phyloP scores from a whole-genome alignment of 2,797 vertebrate species.

The Erpetoichthys calabaricus region DNA sequence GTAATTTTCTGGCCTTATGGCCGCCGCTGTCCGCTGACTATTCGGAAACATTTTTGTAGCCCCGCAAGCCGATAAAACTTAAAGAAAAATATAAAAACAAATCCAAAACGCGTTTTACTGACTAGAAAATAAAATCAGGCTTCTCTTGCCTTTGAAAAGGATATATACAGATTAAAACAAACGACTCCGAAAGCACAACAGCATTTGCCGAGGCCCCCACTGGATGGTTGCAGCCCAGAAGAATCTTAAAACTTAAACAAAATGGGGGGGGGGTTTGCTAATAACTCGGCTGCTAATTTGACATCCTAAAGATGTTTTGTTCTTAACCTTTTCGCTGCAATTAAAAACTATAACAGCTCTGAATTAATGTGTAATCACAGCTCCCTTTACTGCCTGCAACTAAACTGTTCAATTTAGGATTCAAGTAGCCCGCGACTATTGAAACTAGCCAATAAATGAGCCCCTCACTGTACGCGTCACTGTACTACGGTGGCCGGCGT shows the following conservation, averaged over 20 bases:
- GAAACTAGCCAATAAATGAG: conserved; percentile 74
- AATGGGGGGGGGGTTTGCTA: no score
- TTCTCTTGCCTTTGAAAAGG: no score
- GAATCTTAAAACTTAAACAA: no score
- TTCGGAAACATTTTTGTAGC: neutral
- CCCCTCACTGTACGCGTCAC: conserved; percentile 19
- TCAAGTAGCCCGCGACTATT: conserved; percentile 99
- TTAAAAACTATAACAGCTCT: neutral
- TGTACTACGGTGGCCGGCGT: conserved; percentile 20
- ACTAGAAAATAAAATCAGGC: neutral
- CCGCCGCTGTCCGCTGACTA: neutral
- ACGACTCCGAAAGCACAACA: neutral
- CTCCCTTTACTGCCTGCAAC: conserved; percentile 4
- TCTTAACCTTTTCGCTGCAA: no score
- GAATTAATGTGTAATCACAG: neutral
- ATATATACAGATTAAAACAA: neutral
- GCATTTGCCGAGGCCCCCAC: no score
- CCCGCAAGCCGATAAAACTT: conserved; percentile 1
- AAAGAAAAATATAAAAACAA: neutral
- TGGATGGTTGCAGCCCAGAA: no score
- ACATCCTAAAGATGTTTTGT: no score
- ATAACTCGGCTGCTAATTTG: no score
- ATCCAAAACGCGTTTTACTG: conserved; percentile 4
- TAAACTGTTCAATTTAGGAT: conserved; percentile 37
- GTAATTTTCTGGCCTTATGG: neutral